phyloP scores from a whole-genome alignment of 2,797 vertebrate species.

The Oreochromis grahami region DNA sequence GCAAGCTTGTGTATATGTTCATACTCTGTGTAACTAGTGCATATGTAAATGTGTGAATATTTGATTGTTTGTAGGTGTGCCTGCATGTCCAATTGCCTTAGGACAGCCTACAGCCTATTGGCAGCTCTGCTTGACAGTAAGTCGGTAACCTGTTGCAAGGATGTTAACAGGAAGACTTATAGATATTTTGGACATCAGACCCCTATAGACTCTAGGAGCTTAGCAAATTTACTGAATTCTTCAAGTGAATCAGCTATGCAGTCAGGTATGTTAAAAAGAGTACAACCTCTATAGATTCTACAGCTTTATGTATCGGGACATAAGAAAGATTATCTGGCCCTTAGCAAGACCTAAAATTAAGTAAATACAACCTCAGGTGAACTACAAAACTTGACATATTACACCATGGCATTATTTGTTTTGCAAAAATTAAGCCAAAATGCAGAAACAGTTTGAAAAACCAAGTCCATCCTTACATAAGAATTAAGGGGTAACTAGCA shows the following conservation, averaged over 20 bases:
- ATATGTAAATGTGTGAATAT: not conserved
- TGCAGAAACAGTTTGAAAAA: not conserved
- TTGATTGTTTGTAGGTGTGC: not conserved
- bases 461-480: not conserved
- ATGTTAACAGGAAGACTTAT: constrained; percentile 44
- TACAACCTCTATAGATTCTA: not conserved
- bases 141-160: constrained; percentile 33
- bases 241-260: not conserved
- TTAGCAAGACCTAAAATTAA: not conserved
- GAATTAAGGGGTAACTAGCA: not conserved
- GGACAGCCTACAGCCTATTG: constrained; percentile 43
- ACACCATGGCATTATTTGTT: not conserved
- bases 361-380: not conserved
- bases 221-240: constrained; percentile 14
- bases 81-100: constrained; percentile 23
- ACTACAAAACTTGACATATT: not conserved
- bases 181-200: constrained; percentile 44
- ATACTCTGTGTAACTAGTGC: not conserved
- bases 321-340: not conserved
- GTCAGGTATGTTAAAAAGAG: not conserved
- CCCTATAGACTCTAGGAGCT: constrained; percentile 14
- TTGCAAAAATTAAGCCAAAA: not conserved
- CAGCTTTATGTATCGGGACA: not conserved
- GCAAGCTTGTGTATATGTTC: not conserved
- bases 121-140: constrained; percentile 42